Evolutionary conservation across 1,140 invertebrate genomes (phyloP).

Genomic region (Drosophila leontia): DNA sequence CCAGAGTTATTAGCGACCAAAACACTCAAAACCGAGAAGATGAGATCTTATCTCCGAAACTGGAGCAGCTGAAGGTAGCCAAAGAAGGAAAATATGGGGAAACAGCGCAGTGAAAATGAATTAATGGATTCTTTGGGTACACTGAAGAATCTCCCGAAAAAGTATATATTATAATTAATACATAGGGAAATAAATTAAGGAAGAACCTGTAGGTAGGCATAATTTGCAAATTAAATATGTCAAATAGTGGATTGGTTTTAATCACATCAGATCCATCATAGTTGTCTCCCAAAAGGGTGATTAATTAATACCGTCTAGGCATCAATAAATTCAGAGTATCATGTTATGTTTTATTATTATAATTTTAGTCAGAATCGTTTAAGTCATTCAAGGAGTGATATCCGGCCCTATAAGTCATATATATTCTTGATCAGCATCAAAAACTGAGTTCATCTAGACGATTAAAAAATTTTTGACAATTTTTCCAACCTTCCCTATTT

Average conservation of each 20-base stretch:
- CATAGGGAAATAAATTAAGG: too few relatives aligned
- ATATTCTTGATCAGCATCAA: too few relatives aligned
- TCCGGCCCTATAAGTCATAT: too few relatives aligned
- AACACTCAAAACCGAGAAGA: constrained; percentile 36
- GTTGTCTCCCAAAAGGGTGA: neutral
- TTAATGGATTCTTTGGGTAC: neutral
- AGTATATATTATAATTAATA: neutral
- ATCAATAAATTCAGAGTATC: neutral
- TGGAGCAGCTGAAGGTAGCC: constrained; percentile 28
- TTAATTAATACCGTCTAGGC: constrained; percentile 8
- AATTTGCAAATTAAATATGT: neutral
- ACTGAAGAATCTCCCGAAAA: neutral
- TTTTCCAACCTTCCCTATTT: too few relatives aligned
- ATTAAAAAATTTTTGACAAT: too few relatives aligned
- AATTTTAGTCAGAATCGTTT: too few relatives aligned
- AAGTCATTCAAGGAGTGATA: too few relatives aligned
- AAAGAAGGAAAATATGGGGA: constrained; percentile 1
- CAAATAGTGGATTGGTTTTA: neutral
- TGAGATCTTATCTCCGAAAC: constrained; percentile 32
- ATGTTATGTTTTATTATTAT: neutral
- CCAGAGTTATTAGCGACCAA: constrained; percentile 34
- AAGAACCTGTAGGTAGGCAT: neutral
- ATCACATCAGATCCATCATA: constrained; percentile 19
- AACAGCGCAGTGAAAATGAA: constrained; percentile 6
- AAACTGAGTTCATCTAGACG: too few relatives aligned